These are phyloP conservation scores for Smithornis capensis DNA, from an alignment of 2,113 vertebrate species.

Conservation along the genomic window DNA sequence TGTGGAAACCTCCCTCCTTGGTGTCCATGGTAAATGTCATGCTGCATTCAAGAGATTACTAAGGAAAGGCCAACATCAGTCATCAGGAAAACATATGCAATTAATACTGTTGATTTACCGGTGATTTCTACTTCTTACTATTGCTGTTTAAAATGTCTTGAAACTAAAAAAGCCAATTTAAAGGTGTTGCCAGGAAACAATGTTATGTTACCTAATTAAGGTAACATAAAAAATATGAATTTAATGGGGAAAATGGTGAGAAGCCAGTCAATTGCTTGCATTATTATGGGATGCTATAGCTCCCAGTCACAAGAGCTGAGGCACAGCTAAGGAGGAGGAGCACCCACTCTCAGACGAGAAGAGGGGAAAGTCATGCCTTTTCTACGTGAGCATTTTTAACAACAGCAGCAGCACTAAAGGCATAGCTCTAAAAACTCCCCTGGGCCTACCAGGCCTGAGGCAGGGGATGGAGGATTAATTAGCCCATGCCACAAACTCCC, in stretches of 20 bases:
- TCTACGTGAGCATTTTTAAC: not conserved
- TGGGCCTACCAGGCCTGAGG: not conserved
- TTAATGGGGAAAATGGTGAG: not conserved
- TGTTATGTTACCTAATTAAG: not conserved
- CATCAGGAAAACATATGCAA: not conserved
- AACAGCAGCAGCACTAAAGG: not conserved
- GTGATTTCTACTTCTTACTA: not conserved
- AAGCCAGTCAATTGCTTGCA: not conserved
- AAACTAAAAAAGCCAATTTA: not conserved
- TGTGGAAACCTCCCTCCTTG: not conserved
- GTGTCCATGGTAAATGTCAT: not conserved
- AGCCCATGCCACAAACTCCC: not conserved
- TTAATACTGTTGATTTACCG: not conserved
- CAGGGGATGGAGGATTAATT: conserved; percentile 6
- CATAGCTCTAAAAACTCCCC: not conserved
- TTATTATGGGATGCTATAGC: not conserved
- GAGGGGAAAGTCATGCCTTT: not conserved
- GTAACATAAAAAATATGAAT: not conserved
- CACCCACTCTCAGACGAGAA: not conserved
- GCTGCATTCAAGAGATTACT: not conserved
- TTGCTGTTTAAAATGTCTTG: not conserved
- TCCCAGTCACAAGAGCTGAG: not conserved
- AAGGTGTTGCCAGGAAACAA: conserved; percentile 6
- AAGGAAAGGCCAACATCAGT: not conserved
- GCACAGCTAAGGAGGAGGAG: not conserved